These are phyloP conservation scores for Megaceryle alcyon DNA, from an alignment of 2,797 vertebrate genomes.

Conservation along the genomic window DNA sequence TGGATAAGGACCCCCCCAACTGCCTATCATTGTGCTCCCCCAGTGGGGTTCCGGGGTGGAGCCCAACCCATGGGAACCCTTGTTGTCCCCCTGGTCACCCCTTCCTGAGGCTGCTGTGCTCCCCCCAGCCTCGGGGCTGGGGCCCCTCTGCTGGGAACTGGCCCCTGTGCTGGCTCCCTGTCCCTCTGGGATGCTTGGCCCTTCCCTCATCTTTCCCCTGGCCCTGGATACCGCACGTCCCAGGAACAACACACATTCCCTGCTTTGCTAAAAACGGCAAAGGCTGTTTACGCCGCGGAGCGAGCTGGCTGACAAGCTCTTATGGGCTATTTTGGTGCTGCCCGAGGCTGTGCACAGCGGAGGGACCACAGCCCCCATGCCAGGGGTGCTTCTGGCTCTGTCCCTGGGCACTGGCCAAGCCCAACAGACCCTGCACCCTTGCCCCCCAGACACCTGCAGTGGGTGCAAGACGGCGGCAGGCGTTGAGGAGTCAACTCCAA, in stretches of 20 bases:
- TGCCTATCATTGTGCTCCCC: rapidly evolving
- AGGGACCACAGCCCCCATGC: rapidly evolving
- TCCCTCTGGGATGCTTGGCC: not conserved
- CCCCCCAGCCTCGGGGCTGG: rapidly evolving
- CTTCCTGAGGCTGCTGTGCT: not conserved
- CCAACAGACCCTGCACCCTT: rapidly evolving
- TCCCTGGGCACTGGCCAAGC: rapidly evolving
- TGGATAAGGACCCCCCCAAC: not conserved
- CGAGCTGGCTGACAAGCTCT: not conserved
- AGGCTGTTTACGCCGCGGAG: no score
- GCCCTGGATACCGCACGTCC: constrained; percentile 19
- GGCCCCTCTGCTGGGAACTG: not conserved
- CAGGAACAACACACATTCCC: not conserved
- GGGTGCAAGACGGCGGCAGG: rapidly evolving
- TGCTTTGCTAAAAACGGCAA: not conserved
- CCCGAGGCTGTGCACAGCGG: rapidly evolving
- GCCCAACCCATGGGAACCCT: not conserved
- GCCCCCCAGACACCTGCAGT: rapidly evolving
- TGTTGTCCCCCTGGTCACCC: rapidly evolving
- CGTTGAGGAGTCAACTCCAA: not conserved
- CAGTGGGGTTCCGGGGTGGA: rapidly evolving
- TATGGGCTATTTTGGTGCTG: not conserved
- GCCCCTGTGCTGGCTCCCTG: not conserved
- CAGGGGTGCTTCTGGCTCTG: not conserved
- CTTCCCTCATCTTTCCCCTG: not conserved